Percentiles rank a stretch among this genome's conserved stretches.
These are phyloP conservation scores for Chelonia mydas DNA, from an alignment of 2,797 vertebrate genomes.

Conservation along the genomic window DNA sequence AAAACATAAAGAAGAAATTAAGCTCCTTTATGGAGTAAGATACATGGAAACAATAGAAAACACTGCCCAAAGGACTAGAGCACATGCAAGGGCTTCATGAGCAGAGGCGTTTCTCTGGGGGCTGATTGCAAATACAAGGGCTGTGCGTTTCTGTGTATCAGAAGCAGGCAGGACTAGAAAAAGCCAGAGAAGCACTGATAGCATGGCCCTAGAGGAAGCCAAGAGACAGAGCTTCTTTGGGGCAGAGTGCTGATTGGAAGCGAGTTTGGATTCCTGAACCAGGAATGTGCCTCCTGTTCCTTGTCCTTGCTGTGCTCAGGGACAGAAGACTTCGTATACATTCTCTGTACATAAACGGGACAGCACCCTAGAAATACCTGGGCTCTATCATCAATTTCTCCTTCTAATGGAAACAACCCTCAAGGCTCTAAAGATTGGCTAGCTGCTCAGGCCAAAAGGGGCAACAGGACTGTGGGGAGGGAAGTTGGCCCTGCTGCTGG, in stretches of 20 bases:
- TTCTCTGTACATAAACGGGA: too few relatives aligned
- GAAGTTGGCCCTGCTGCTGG: too few relatives aligned
- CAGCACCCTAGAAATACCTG: too few relatives aligned
- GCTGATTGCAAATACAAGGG: background rate
- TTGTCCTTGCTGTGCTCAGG: background rate
- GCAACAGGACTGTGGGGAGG: too few relatives aligned
- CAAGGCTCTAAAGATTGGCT: too few relatives aligned
- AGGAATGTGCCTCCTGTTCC: too few relatives aligned
- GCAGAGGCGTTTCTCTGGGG: background rate
- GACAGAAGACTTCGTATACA: too few relatives aligned
- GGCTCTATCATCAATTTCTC: too few relatives aligned
- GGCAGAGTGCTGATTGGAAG: background rate
- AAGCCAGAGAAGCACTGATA: background rate
- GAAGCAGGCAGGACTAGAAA: background rate
- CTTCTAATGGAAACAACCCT: too few relatives aligned
- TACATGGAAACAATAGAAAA: background rate
- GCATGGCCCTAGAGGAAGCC: too few relatives aligned
- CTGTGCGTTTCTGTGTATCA: background rate
- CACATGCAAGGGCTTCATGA: background rate
- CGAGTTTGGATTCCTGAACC: background rate
- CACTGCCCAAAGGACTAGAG: background rate
- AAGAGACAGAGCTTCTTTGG: background rate
- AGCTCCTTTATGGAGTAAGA: background rate
- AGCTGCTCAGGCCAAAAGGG: too few relatives aligned
- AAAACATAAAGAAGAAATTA: background rate